Conservation (phyloP, 1,140 invertebrate species). For the Agrypnia vestita region DNA sequence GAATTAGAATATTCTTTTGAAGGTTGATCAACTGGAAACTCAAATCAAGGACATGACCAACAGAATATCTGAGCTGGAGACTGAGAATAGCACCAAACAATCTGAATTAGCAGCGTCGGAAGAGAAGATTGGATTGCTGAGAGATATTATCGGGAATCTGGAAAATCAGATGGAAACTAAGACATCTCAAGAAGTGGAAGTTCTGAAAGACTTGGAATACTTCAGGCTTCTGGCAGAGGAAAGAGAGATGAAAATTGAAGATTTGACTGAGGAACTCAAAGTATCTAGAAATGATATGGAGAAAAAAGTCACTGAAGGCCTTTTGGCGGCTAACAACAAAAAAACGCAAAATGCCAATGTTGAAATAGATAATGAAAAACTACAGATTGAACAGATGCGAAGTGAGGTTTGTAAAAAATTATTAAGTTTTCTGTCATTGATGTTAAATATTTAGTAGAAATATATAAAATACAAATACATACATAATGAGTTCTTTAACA, state of each 20-base stretch:
- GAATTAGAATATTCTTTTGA: slow-evolving; percentile 7
- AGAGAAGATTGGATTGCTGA: slow-evolving; percentile 81
- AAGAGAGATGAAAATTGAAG: slow-evolving; percentile 67
- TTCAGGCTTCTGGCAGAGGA: slow-evolving; percentile 69
- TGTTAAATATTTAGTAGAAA: too few species aligned
- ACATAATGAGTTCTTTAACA: too few species aligned
- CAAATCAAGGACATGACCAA: slow-evolving; percentile 80
- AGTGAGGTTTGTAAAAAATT: slow-evolving; percentile 37
- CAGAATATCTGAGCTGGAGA: slow-evolving; percentile 75
- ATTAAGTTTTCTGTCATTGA: too few species aligned
- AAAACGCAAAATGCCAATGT: slow-evolving; percentile 17
- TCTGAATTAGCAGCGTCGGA: slow-evolving; percentile 79
- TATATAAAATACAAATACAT: too few species aligned
- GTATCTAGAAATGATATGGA: slow-evolving; percentile 64
- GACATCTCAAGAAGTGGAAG: slow-evolving; percentile 69
- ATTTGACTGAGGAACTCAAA: slow-evolving; percentile 66
- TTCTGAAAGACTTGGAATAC: slow-evolving; percentile 65
- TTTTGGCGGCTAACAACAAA: slow-evolving; percentile 55
- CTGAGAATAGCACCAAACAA: slow-evolving; percentile 75
- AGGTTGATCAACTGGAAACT: slow-evolving; percentile 81
- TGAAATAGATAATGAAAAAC: slow-evolving; percentile 54
- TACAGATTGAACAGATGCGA: slow-evolving; percentile 56
- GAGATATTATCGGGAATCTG: slow-evolving; percentile 84
- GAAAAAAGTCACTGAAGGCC: slow-evolving; percentile 64
- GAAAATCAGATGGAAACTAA: slow-evolving; percentile 82